Evolutionary conservation across 1,140 invertebrate genomes (phyloP), one percentile per base, ranked within the genome.

Genomic region (Conopomorpha cramerella): DNA sequence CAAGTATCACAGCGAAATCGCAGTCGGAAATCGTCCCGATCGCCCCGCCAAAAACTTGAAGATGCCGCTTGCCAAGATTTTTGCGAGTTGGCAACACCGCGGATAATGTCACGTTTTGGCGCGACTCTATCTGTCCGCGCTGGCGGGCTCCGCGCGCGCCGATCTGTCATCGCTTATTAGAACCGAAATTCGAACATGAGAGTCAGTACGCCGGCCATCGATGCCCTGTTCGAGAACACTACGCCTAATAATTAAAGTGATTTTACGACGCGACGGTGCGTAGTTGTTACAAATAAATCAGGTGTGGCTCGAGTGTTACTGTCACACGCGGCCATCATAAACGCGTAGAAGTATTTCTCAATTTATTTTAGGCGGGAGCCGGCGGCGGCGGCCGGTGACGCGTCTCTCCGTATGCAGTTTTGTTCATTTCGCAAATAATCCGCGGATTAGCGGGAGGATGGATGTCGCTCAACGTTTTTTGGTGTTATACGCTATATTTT

Each of bases 221-320:
- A n/a, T n/a, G n/a, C n/a, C n/a, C n/a, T n/a, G n/a, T n/a, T n/a
- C n/a, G n/a, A n/a, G n/a, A n/a, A n/a, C n/a, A n/a, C n/a, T n/a
- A n/a, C n/a, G n/a, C n/a, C n/a, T n/a, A n/a, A n/a, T n/a, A n/a
- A n/a, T n/a, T n/a, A n/a, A n/a, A n/a, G n/a, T n/a, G n/a, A n/a
- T n/a, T 64, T 71, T 66, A 63, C 45, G 54, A 55, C 37, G n/a
- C n/a, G n/a, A n/a, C n/a, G n/a, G n/a, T n/a, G n/a, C n/a, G n/a
- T n/a, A n/a, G n/a, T n/a, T n/a, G n/a, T n/a, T n/a, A n/a, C n/a
- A 46, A 33, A 65, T 63, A 65, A 68, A 67, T 67, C 58, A 66
- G 51, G 44, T 54, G 43, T 42, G 49, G 47, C 43, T 49, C 55
- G 54, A 58, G 64, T 60, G 62, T 61, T 53, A 53, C 52, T 55